Conservation (phyloP, 2,888 invertebrate species). For the Agriopis marginaria region DNA sequence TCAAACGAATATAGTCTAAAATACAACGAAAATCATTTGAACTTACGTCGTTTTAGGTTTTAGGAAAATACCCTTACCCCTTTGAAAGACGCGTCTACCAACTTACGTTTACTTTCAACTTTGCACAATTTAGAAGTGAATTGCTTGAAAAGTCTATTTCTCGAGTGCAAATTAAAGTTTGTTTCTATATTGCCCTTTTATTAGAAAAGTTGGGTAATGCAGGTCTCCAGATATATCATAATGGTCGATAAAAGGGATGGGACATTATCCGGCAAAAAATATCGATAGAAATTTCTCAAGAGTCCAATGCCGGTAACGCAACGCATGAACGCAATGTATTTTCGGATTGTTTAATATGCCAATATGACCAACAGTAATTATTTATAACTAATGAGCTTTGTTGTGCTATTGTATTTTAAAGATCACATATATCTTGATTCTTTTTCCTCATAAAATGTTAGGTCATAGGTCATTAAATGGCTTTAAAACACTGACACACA, state of each 20-base stretch:
- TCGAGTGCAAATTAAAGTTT: constrained; percentile 38
- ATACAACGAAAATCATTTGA: background rate
- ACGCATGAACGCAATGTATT: too few relatives aligned
- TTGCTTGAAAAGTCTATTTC: constrained; percentile 15
- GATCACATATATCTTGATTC: too few relatives aligned
- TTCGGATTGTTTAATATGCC: too few relatives aligned
- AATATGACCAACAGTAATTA: too few relatives aligned
- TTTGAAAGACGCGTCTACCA: constrained; percentile 27
- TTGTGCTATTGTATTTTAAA: too few relatives aligned
- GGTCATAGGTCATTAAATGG: too few relatives aligned
- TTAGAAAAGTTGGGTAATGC: constrained; percentile 40
- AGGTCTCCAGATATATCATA: constrained; percentile 40
- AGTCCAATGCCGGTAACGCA: too few relatives aligned
- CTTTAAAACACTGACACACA: too few relatives aligned
- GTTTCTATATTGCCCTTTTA: constrained; percentile 37
- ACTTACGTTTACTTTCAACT: constrained; percentile 22
- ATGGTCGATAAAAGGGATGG: constrained; percentile 21
- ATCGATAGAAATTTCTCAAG: background rate
- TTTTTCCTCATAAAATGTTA: too few relatives aligned
- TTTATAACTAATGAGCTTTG: too few relatives aligned
- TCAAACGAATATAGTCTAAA: background rate
- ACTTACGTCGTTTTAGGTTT: constrained; percentile 7
- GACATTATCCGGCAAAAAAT: constrained; percentile 9
- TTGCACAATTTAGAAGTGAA: constrained; percentile 22
- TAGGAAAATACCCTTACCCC: constrained; percentile 28